phyloP scores from a whole-genome alignment of 2,797 vertebrate species.

The Rhinatrema bivittatum region DNA sequence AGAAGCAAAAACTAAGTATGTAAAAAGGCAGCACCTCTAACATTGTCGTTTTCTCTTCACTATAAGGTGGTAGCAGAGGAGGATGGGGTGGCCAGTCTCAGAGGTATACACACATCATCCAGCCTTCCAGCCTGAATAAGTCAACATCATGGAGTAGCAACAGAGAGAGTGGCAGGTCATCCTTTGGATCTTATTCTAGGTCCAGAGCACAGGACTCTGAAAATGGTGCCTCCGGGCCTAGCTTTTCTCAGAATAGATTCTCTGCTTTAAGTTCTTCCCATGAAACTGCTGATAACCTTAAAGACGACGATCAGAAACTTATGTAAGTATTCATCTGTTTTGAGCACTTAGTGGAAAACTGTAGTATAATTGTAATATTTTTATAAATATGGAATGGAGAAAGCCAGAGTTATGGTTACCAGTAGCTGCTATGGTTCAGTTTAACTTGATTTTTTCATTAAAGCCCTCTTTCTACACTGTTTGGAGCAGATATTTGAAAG shows the following conservation, averaged over 20 bases:
- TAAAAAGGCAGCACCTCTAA: too few relatives aligned
- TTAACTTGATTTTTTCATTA: too few relatives aligned
- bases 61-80: conserved; percentile 35
- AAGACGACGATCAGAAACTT: conserved; percentile 68
- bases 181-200: conserved; percentile 36
- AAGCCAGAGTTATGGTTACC: too few relatives aligned
- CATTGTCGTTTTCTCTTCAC: background rate
- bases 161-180: conserved; percentile 40
- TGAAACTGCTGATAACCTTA: conserved; percentile 32
- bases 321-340: conserved; percentile 57
- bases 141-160: conserved; percentile 45
- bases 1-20: too few relatives aligned
- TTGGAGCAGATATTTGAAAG: too few relatives aligned
- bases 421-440: too few relatives aligned
- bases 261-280: conserved; percentile 32
- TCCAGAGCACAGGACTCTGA: conserved; percentile 23
- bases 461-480: too few relatives aligned
- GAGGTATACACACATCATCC: conserved; percentile 48
- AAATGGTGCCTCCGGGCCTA: conserved; percentile 42
- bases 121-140: conserved; percentile 69
- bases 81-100: conserved; percentile 31
- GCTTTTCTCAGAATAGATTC: conserved; percentile 71
- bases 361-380: too few relatives aligned
- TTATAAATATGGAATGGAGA: too few relatives aligned
- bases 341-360: too few relatives aligned